A percentile compares a stretch with the other conserved stretches of the same genome.
These are phyloP conservation scores for Zoanthus sansibaricus DNA, from an alignment of 92 coral and sea anemone species.

Conservation along the genomic window DNA sequence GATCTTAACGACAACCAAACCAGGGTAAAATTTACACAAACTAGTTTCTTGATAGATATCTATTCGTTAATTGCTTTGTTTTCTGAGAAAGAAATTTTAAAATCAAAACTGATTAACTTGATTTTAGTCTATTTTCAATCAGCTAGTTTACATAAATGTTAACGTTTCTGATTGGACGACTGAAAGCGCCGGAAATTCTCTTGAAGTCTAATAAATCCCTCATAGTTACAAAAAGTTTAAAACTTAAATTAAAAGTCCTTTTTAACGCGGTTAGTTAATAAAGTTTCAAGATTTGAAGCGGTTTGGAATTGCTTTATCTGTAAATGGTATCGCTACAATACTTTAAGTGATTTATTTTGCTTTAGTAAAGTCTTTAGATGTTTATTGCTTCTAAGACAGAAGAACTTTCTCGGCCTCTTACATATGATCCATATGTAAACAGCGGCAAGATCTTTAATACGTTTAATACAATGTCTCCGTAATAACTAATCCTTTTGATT, in stretches of 20 bases:
- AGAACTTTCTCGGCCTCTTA: slow-evolving; percentile 34
- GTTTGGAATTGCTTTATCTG: not conserved
- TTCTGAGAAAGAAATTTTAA: no score
- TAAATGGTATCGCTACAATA: not conserved
- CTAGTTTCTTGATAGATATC: no score
- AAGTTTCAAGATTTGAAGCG: not conserved
- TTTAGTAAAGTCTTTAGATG: not conserved
- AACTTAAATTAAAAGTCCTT: slow-evolving; percentile 25
- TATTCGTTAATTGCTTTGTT: no score
- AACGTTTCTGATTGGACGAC: slow-evolving; percentile 14
- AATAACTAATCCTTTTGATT: slow-evolving; percentile 41
- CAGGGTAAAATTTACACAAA: no score
- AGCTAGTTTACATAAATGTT: slow-evolving; percentile 24
- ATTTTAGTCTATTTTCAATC: not conserved
- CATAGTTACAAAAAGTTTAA: slow-evolving; percentile 24
- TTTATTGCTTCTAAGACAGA: slow-evolving; percentile 27
- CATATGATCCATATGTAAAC: slow-evolving; percentile 9
- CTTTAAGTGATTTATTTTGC: not conserved
- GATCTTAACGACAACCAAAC: no score
- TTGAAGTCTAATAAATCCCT: slow-evolving; percentile 36
- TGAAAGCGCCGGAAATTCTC: slow-evolving; percentile 36
- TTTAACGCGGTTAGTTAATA: slow-evolving; percentile 8
- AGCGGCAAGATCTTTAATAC: slow-evolving; percentile 48
- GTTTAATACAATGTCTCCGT: slow-evolving; percentile 36
- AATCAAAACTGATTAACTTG: not conserved